Evolutionary conservation across 1,140 invertebrate species (phyloP), one percentile per base, ranked within the genome.

Genomic region (Elysia chlorotica): DNA sequence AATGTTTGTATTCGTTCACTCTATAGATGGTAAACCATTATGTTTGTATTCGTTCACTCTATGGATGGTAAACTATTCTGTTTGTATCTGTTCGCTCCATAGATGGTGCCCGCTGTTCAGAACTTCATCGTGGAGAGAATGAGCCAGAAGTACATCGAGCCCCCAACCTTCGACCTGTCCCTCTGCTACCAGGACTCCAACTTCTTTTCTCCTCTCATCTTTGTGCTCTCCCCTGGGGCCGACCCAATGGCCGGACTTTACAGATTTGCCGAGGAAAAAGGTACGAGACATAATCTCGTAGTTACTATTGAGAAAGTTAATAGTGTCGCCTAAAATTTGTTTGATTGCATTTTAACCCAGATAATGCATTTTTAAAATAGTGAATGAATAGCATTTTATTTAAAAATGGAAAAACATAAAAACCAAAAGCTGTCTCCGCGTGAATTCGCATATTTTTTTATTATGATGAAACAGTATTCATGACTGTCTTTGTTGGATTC

Each of bases 181-280:
- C 74, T 85, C 2, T 84, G 85, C 67, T 88, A 84, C 70, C 74
- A 81, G 63, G 85, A 87, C 59, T 88, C 87, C 2, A 82, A 76
- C 65, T 81, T 73, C 62, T 82, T 83, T 69, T 83, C 85, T 37
- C 87, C 87, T 6, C 75, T 88, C 1, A 83, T 88, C 37, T 88
- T 88, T 79, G 82, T 88, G 10, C 76, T 88, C 6, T 87, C 86
- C 31, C 85, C 87, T 69, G 87, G 86, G 21, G 84, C 84, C 21
- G 87, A 88, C 78, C 87, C 87, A 0, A 85, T 88, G 84, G 82
- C 83, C 31, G 80, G 83, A 14, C 79, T 88, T 14, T 87, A 84
- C 73, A 83, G 83, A 78, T 87, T 88, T 78, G 86, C 87, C 37
- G 85, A 88, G 61, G 87, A 87, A 75, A 85, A 86, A 83, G 85